A percentile compares a stretch with the other conserved stretches of the same genome.
Evolutionary conservation across 2,113 vertebrate species (phyloP).

Genomic region (Castor canadensis): DNA sequence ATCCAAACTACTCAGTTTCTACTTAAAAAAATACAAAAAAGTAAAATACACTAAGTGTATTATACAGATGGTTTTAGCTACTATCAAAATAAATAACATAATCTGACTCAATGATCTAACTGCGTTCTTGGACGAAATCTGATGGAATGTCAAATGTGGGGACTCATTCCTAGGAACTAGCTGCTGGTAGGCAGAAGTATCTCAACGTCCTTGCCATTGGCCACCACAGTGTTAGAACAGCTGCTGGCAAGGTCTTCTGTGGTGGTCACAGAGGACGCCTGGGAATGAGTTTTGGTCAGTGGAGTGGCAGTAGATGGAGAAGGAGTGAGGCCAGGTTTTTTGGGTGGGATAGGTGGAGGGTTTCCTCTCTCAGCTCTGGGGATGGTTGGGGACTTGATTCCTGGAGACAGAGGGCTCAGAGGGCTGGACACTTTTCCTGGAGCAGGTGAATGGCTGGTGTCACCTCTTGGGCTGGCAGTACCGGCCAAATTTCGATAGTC

Average conservation of each 20-base stretch:
- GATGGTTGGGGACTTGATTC: conserved; percentile 93
- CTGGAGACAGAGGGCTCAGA: conserved; percentile 86
- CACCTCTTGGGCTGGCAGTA: conserved; percentile 75
- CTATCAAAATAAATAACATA: conserved; percentile 89
- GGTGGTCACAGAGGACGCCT: conserved; percentile 60
- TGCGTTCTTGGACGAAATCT: conserved; percentile 72
- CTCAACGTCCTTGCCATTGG: conserved; percentile 93
- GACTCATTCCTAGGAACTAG: conserved; percentile 77
- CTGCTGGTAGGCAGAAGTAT: conserved; percentile 92
- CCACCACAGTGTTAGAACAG: conserved; percentile 85
- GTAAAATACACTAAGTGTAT: conserved; percentile 78
- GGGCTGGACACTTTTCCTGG: conserved; percentile 87
- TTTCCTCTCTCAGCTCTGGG: conserved; percentile 93
- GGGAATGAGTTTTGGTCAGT: conserved; percentile 82
- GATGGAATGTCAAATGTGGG: conserved; percentile 77
- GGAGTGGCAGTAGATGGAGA: conserved; percentile 87
- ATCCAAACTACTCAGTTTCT: conserved; percentile 77
- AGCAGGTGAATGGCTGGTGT: conserved; percentile 82
- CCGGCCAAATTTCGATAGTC: conserved; percentile 92
- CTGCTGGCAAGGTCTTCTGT: conserved; percentile 86
- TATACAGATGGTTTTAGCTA: conserved; percentile 82
- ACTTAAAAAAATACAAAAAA: conserved; percentile 77
- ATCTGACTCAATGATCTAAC: conserved; percentile 78
- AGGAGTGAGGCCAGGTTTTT: conserved; percentile 95
- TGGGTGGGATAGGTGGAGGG: conserved; percentile 96